These are phyloP conservation scores for Morone chrysops DNA, from an alignment of 2,113 vertebrate genomes.

Conservation along the genomic window DNA sequence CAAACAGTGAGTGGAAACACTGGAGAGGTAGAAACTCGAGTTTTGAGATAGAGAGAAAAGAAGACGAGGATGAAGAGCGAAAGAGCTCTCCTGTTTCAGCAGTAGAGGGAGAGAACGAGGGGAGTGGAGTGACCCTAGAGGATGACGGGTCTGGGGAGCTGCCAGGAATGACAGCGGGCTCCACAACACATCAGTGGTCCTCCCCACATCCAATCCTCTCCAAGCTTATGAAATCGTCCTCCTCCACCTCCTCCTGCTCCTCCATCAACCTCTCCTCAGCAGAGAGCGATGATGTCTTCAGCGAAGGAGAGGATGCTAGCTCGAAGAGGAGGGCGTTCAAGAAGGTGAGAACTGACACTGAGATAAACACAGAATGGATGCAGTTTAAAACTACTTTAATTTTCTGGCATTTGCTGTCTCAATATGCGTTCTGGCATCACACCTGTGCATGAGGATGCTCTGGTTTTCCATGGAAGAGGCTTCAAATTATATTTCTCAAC, in stretches of 20 bases:
- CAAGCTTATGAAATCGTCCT: slow-evolving; percentile 77
- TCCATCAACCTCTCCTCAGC: slow-evolving; percentile 83
- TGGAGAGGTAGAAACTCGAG: slow-evolving; percentile 26
- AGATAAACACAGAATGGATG: not conserved
- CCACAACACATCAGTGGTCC: slow-evolving; percentile 18
- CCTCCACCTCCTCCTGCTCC: slow-evolving; percentile 81
- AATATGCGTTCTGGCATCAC: not conserved
- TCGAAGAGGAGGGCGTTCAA: slow-evolving; percentile 74
- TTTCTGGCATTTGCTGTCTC: not conserved
- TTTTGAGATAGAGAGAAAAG: slow-evolving; percentile 18
- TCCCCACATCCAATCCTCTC: slow-evolving; percentile 74
- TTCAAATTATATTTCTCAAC: slow-evolving; percentile 55
- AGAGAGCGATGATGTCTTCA: slow-evolving; percentile 86
- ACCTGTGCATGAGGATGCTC: not conserved
- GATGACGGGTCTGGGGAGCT: slow-evolving; percentile 6
- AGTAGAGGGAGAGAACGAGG: slow-evolving; percentile 25
- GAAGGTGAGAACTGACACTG: slow-evolving; percentile 76
- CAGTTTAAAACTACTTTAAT: not conserved
- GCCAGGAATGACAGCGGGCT: not conserved
- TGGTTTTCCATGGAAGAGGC: slow-evolving; percentile 43
- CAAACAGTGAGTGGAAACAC: slow-evolving; percentile 38
- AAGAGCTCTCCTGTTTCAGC: slow-evolving; percentile 14
- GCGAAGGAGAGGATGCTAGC: slow-evolving; percentile 79
- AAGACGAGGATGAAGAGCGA: slow-evolving; percentile 24
- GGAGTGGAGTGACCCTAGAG: slow-evolving; percentile 10